A percentile compares a stretch with the other conserved stretches of the same genome.
These are phyloP conservation scores for Holothuria glaberrima DNA, from an alignment of 35 echinoderm and acorn worm species.

Conservation along the genomic window DNA sequence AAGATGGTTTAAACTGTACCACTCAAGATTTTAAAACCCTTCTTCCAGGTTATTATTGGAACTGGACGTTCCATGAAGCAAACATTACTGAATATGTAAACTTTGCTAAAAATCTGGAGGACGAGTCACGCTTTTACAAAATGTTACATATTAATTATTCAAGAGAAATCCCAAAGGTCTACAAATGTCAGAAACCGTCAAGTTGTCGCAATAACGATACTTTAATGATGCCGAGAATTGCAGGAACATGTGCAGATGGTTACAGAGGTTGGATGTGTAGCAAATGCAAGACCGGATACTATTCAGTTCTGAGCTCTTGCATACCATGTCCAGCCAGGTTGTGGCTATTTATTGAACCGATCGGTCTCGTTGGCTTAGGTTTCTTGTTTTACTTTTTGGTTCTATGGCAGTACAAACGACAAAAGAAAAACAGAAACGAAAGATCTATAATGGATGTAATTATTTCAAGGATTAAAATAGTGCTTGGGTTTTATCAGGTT, in stretches of 20 bases:
- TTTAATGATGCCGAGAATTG: not conserved
- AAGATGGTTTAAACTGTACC: conserved; percentile 51
- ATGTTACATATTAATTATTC: not conserved
- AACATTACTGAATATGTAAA: not conserved
- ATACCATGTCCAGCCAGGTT: too few relatives aligned
- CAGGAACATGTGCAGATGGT: not conserved
- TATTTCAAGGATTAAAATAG: too few relatives aligned
- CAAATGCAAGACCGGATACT: not conserved
- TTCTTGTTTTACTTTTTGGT: not conserved
- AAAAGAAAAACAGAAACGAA: not conserved
- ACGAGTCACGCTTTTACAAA: conserved; percentile 3
- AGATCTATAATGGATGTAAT: not conserved
- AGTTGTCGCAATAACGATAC: not conserved
- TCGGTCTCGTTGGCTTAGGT: not conserved
- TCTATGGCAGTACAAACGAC: not conserved
- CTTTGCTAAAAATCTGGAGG: conserved; percentile 37
- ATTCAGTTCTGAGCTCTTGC: not conserved
- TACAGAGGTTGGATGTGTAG: not conserved
- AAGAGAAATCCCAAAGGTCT: not conserved
- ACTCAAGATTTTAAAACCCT: conserved; percentile 20
- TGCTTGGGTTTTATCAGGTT: too few relatives aligned
- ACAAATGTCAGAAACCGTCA: not conserved
- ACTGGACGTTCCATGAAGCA: conserved; percentile 8
- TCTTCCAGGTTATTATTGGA: conserved; percentile 57
- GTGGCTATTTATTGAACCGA: not conserved